A percentile compares a stretch with the other conserved stretches of the same genome.
These are phyloP conservation scores for Chorisops tibialis DNA, from an alignment of 2,888 invertebrate genomes.

Conservation along the genomic window DNA sequence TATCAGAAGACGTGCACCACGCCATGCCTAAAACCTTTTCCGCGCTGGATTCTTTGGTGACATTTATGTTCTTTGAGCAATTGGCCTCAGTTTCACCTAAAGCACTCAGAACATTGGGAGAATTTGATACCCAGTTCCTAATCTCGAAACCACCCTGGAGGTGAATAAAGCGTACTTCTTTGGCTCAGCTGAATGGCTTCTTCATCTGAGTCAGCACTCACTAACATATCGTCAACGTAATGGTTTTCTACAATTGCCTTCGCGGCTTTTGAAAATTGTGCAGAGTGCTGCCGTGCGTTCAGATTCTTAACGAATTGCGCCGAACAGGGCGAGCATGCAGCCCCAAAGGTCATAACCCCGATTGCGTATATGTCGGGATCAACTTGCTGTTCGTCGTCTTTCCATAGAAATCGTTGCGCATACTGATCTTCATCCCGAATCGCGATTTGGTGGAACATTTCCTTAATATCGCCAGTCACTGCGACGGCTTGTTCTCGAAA, in stretches of 20 bases:
- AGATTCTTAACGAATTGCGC: conserved; percentile 34
- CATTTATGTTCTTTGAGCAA: no score
- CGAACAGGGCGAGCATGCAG: conserved; percentile 32
- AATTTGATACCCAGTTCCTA: conserved; percentile 38
- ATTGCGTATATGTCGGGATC: conserved; percentile 31
- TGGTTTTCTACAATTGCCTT: conserved; percentile 37
- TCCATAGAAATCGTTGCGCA: conserved; percentile 40
- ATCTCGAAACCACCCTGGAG: conserved; percentile 31
- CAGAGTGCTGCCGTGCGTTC: conserved; percentile 28
- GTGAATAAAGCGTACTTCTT: conserved; percentile 30
- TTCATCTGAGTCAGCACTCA: conserved; percentile 35
- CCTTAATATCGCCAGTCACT: conserved; percentile 40
- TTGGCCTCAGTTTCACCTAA: no score
- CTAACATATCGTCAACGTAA: conserved; percentile 41
- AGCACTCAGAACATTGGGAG: neutral
- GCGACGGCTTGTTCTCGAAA: conserved; percentile 44
- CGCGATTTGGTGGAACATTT: conserved; percentile 37
- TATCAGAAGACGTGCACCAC: conserved; percentile 33
- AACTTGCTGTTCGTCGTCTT: conserved; percentile 28
- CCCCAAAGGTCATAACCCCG: conserved; percentile 35
- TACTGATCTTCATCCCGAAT: conserved; percentile 38
- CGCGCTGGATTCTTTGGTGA: no score
- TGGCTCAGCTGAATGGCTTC: conserved; percentile 33
- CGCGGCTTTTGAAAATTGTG: conserved; percentile 34
- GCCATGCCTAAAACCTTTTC: conserved; percentile 29